These are phyloP conservation scores for Coreius guichenoti DNA, from an alignment of 2,797 vertebrate species.

Conservation along the genomic window DNA sequence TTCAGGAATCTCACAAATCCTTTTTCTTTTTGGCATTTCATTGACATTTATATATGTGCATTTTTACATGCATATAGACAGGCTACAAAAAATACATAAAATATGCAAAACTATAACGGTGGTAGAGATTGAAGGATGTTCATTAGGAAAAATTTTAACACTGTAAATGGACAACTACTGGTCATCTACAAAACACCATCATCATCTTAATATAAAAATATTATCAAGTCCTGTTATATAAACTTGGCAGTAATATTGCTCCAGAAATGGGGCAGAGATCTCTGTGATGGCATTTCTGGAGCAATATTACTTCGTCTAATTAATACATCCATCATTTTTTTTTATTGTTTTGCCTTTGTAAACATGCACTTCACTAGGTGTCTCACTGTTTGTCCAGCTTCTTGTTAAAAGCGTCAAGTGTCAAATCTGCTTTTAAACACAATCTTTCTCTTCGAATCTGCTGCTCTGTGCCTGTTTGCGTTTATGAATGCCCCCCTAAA, in stretches of 20 bases:
- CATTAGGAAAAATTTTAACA: not conserved
- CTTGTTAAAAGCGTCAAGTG: not conserved
- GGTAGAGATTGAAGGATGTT: not conserved
- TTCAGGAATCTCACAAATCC: not conserved
- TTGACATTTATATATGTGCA: not conserved
- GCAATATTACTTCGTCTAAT: no score
- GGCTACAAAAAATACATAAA: not conserved
- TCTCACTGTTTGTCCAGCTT: not conserved
- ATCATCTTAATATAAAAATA: not conserved
- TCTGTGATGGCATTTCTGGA: no score
- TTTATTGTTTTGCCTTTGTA: not conserved
- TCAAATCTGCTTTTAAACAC: not conserved
- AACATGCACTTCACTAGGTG: not conserved
- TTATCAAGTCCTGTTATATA: no score
- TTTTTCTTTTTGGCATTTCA: not conserved
- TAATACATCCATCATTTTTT: not conserved
- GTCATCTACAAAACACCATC: not conserved
- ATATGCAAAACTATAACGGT: not conserved
- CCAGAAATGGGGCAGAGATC: no score
- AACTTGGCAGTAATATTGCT: not conserved
- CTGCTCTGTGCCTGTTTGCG: not conserved
- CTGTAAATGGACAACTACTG: not conserved
- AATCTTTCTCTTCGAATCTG: not conserved
- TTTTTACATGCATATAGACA: not conserved
- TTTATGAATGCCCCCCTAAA: not conserved